Conservation (phyloP, 2,888 invertebrate genomes). For the Nemotelus nigrinus region DNA sequence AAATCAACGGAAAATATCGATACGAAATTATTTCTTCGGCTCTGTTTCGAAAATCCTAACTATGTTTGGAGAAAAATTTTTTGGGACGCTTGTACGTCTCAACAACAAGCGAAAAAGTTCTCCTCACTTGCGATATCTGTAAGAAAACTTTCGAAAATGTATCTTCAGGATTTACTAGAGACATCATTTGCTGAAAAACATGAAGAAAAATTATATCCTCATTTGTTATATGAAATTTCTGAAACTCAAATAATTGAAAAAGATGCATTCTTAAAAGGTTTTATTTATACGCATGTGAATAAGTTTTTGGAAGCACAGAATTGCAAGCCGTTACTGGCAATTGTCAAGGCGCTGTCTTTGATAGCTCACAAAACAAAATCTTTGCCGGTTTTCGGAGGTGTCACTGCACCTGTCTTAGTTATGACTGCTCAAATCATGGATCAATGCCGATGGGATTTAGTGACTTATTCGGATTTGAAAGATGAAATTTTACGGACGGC, state of each 20-base stretch:
- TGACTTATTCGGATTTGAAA: constrained; percentile 56
- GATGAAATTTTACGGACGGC: constrained; percentile 57
- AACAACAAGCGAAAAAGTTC: constrained; percentile 54
- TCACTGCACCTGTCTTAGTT: constrained; percentile 57
- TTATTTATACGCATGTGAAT: constrained; percentile 56
- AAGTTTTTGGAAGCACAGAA: constrained; percentile 54
- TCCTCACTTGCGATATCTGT: constrained; percentile 53
- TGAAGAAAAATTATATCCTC: constrained; percentile 53
- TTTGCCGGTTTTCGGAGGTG: constrained; percentile 55
- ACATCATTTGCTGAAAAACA: constrained; percentile 39
- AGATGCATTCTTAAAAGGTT: constrained; percentile 56
- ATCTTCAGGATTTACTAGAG: constrained; percentile 53
- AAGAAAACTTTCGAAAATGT: constrained; percentile 54
- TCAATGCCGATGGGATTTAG: constrained; percentile 59
- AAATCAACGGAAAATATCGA: constrained; percentile 55
- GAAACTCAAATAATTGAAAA: constrained; percentile 49
- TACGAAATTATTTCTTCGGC: constrained; percentile 54
- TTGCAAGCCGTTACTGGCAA: constrained; percentile 51
- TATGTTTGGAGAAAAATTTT: constrained; percentile 56
- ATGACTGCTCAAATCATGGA: constrained; percentile 59
- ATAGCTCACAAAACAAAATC: constrained; percentile 51
- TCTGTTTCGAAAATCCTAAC: constrained; percentile 57
- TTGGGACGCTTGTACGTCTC: constrained; percentile 54
- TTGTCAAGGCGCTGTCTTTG: constrained; percentile 56
- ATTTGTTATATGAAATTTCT: constrained; percentile 50